A percentile compares a stretch with the other conserved stretches of the same genome.
Evolutionary conservation across 2,797 vertebrate species (phyloP).

Genomic region (Pseudochirops corinnae): DNA sequence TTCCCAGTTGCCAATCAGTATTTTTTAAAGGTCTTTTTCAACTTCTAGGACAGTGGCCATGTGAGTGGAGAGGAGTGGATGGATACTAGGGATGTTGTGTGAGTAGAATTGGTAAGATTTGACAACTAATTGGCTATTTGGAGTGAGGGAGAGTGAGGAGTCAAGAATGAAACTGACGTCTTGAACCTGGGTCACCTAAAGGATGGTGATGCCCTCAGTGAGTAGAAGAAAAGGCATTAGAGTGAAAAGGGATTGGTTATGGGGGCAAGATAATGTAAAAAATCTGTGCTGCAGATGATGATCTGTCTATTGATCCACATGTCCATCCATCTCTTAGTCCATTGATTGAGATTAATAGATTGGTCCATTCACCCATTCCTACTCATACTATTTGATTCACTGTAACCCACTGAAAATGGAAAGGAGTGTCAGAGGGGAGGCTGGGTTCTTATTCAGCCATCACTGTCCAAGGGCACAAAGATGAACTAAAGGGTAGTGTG

Average conservation of each 20-base stretch:
- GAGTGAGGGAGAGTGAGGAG: not conserved
- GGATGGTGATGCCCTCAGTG: not conserved
- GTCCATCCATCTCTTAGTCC: not conserved
- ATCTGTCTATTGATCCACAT: not conserved
- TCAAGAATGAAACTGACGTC: not conserved
- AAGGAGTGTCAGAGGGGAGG: not conserved
- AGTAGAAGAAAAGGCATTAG: not conserved
- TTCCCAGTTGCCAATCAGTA: not conserved
- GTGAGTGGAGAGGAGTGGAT: not conserved
- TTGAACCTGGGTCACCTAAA: not conserved
- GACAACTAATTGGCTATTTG: not conserved
- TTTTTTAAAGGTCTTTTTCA: not conserved
- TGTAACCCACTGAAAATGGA: not conserved
- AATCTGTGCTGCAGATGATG: not conserved
- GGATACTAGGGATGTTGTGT: not conserved
- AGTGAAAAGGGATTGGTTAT: not conserved
- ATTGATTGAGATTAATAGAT: not conserved
- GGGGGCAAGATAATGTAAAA: not conserved
- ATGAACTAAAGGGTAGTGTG: not conserved
- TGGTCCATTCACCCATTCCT: not conserved
- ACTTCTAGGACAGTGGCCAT: not conserved
- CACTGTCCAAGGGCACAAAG: not conserved
- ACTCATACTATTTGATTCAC: not conserved
- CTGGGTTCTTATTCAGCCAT: not conserved
- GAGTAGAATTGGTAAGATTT: not conserved